Base-by-base conservation (phyloP, 2,113 vertebrate genomes). In the Semicossyphus pulcher region DNA sequence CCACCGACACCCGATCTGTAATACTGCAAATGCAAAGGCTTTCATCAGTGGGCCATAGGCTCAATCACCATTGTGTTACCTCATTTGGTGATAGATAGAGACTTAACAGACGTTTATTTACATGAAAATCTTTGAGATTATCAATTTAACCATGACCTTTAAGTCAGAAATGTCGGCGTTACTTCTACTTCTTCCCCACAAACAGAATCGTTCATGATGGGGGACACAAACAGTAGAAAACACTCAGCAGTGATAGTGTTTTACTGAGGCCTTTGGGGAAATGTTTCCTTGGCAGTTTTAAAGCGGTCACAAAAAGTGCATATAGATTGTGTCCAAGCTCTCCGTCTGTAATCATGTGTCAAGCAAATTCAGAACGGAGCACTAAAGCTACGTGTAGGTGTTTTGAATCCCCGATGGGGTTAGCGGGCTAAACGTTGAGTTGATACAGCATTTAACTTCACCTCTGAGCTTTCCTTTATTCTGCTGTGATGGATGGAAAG, bases 271-370 rank as follows among this genome's bases (percentile, higher is more conserved):
- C 45, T 51, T 65, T 54, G 15, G 70, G 63, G 57, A 60, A 66
- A 59, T 78, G 23, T 36, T 72, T 75, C 56, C 53, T 77, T 81
- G 54, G 53, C 77, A 76, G 42, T 57, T 54, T 20, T 65, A 53
- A 60, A 52, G 47, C 23, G 21, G 49, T 71, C 69, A 57, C 29
- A 37, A 10, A 42, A 60, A 60, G 58, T 64, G 48, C 68, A 66
- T 74, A 80, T 71, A 81, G 29, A 60, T 63, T 77, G 26, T 53
- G 39, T 77, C 45, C 41, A 32, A 67, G 72, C 59, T 57, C n/a
- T 16, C 10, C 39, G 29, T 81, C 53, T 68, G 72, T 71, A 39
- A 41, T 72, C 51, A 73, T 61, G 62, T 84, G 51, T 45, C 64
- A 72, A 76, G 41, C 36, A 72, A 63, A 85, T 62, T 60, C 42